A percentile compares a stretch with the other conserved stretches of the same genome.
phyloP scores from a whole-genome alignment of 2,888 invertebrate species.

The Agriopis aurantiaria region DNA sequence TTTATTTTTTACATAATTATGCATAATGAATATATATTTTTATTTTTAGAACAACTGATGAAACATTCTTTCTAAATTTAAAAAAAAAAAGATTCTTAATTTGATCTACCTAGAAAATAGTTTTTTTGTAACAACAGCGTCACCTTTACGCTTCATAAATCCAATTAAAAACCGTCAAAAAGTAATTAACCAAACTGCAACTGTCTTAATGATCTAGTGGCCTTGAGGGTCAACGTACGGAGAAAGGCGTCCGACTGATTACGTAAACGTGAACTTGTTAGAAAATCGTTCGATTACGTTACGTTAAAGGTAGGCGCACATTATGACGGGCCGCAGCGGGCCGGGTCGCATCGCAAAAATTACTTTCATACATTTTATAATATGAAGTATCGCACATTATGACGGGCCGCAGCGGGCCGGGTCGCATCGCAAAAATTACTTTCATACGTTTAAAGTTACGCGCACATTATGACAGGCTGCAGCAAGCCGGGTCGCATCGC shows the following conservation, averaged over 20 bases:
- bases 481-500: too few species aligned
- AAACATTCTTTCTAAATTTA: background rate
- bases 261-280: conserved; percentile 65
- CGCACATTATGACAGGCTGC: too few species aligned
- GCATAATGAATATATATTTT: background rate
- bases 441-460: conserved; percentile 14
- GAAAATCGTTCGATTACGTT: conserved; percentile 54
- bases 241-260: conserved; percentile 65
- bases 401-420: too few species aligned
- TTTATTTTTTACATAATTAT: conserved; percentile 5
- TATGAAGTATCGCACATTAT: too few species aligned
- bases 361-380: too few species aligned
- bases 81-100: too few species aligned
- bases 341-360: too few species aligned
- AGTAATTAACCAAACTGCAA: conserved; percentile 29
- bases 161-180: conserved; percentile 17
- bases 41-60: background rate
- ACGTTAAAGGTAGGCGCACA: conserved; percentile 27
- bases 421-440: too few species aligned
- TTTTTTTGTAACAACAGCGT: background rate
- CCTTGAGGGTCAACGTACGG: conserved; percentile 74
- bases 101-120: background rate
- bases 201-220: conserved; percentile 55
- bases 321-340: too few species aligned
- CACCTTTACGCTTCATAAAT: conserved; percentile 17